Evolutionary conservation across 2,797 vertebrate species (phyloP), one percentile per base, ranked within the genome.

Genomic region (Todus mexicanus): DNA sequence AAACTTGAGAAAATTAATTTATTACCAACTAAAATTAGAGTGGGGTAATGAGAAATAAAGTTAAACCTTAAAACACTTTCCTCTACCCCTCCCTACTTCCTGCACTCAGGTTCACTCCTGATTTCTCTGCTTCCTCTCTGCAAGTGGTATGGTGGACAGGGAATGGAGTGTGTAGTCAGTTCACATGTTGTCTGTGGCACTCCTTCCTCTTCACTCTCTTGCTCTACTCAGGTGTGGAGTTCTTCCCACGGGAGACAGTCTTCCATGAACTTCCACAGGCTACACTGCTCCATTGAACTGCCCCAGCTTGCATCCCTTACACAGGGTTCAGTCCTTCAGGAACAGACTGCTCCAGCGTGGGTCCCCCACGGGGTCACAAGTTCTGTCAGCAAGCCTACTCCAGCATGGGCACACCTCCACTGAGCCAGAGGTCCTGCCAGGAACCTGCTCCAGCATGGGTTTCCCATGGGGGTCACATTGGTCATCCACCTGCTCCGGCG

Each of bases 91-190:
- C 25, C 33, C 7, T 85, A 33, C 35, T 65, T 83, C 33, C 47
- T 2, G 2, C 9, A 10, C 29, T 74, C 20, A 87, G 3, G 12
- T 73, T 57, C 21, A 21, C 16, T 63, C 19, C 11, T 0, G 1
- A 5, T 27, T 81, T 29, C 31, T 48, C 6, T 48, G 4, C 16
- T 3, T 73, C 3, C 25, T 69, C 6, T 3, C 22, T 5, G 3
- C 2, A 2, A 47, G 20, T 7, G 1, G n/a, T 0, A 0, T 50
- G 22, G 6, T 5, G 22, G 4, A 33, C 1, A 2, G 11, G 26
- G 11, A 79, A 40, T 50, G 15, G 40, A 4, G 9, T 5, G 18
- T 80, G 9, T 5, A 5, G 42, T 73, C 56, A 33, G n/a, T 85
- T 53, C 42, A n/a, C 4, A 8, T 0, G 0, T 42, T 38, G 31